Base-by-base conservation (phyloP, 2,888 invertebrate genomes). In the Subacronicta megacephala region DNA sequence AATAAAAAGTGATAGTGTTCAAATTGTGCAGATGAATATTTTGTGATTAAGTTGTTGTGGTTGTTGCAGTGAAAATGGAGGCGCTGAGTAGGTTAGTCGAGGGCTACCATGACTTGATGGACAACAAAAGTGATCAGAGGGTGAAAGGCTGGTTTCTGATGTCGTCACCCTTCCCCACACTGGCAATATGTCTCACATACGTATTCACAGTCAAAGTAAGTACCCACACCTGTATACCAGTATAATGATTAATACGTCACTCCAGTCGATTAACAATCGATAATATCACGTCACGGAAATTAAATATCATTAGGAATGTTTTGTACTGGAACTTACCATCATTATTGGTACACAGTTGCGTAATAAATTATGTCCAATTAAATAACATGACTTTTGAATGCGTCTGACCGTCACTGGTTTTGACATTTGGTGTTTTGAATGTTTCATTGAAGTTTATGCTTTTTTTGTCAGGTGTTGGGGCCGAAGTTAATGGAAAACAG, bases 401-500 rank as follows among this genome's bases (percentile, higher is more conserved):
- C 33, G 38, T 16, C 9, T 9, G 15, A 45, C 7, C 9, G 18
- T 35, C 29, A 43, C 7, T 51, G 51, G 7, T 47, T 43, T 46
- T 44, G 51, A 59, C 6, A 31, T 37, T 29, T 42, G 17, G 2
- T 23, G 6, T 33, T 44, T 35, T 42, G 38, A 23, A 37, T 53
- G 18, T 55, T 47, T 49, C 29, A 35, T 26, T 41, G 10, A 7
- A 47, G 23, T 38, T 31, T 16, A 31, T 42, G 4, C 16, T 38
- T 57, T 63, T 62, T 36, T 70, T 85, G 83, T 37, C 86, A 96
- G 96, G 94, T 96, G 54, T 79, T 96, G 60, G 98, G 98, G 2
- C 98, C 98, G 31, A 96, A 95, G 80, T 83, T 97, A 23, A 98
- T 99, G 98, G 96, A 96, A 83, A 96, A 97, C 88, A 95, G 98